Evolutionary conservation across 2,113 vertebrate genomes (phyloP), one percentile per base, ranked within the genome.

Genomic region (Austrofundulus limnaeus): DNA sequence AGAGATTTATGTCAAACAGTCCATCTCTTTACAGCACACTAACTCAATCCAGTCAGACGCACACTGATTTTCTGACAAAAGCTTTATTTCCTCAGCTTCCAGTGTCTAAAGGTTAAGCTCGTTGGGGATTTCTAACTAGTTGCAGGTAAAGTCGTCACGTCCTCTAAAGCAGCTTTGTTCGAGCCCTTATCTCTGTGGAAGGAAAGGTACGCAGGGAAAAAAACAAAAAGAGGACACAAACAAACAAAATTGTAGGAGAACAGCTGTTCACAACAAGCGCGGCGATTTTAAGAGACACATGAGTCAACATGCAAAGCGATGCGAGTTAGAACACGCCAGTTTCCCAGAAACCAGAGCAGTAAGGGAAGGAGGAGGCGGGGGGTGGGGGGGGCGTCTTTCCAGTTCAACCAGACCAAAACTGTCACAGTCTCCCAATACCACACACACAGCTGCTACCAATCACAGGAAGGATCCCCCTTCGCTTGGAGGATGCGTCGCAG

Each of bases 301-400:
- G 75, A 73, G 74, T 89, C 82, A 83, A 72, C 89, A 87, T 85
- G 87, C 84, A 81, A 82, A 80, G 84, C 80, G 43, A 74, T 67
- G 85, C 78, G 59, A 81, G 84, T 85, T 70, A 79, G 60, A 87
- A 81, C 83, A 56, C 69, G 61, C 68, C 74, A 42, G 61, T 75
- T 61, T 77, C 74, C 83, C 78, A 80, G 84, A 78, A 77, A 87
- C 71, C 76, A 68, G n/a, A n/a, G n/a, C n/a, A n/a, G 71, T 45
- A 66, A 20, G 70, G 13, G 71, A 48, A 61, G 31, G 1, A 52
- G 24, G 57, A 37, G 19, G 45, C 5, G 43, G 56, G 39, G 14
- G 16, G 47, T 51, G 21, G 52, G n/a, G n/a, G n/a, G n/a, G n/a
- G n/a, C n/a, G n/a, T n/a, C n/a, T n/a, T 77, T 64, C 77, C 65